A percentile compares a stretch with the other conserved stretches of the same genome.
Evolutionary conservation across 1,140 invertebrate species (phyloP).

Genomic region (Pseudomyrmex flavicornis): DNA sequence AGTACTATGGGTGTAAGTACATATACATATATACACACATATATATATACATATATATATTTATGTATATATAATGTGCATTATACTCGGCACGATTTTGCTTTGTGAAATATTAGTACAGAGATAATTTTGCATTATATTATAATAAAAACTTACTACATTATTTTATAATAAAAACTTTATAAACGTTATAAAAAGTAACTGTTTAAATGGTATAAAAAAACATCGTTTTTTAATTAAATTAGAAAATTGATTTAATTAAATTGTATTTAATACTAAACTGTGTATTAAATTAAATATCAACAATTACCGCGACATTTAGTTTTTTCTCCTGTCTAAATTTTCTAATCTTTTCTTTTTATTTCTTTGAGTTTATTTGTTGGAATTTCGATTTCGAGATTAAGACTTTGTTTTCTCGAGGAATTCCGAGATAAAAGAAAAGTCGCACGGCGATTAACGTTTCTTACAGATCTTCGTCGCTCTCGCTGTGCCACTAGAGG

Average conservation of each 20-base stretch:
- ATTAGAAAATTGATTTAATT: no score
- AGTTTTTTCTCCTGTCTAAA: background rate
- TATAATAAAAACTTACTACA: no score
- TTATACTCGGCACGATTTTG: no score
- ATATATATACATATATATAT: no score
- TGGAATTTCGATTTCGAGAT: background rate
- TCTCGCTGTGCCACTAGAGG: constrained; percentile 89
- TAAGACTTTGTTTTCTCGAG: background rate
- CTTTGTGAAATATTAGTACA: no score
- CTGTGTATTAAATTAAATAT: background rate
- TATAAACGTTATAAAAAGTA: no score
- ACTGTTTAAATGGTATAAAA: no score
- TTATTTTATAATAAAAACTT: no score
- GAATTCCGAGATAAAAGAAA: background rate
- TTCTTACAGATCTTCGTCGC: constrained; percentile 87
- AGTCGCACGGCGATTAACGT: constrained; percentile 1
- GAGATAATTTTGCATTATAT: no score
- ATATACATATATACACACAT: background rate
- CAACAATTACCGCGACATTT: background rate
- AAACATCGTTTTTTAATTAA: no score
- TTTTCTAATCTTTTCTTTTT: background rate
- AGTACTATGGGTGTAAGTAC: constrained; percentile 81
- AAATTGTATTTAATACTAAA: no score
- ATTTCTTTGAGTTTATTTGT: background rate
- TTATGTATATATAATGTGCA: no score